These are phyloP conservation scores for Eonycteris spelaea DNA, from an alignment of 2,113 vertebrate species.

Conservation along the genomic window DNA sequence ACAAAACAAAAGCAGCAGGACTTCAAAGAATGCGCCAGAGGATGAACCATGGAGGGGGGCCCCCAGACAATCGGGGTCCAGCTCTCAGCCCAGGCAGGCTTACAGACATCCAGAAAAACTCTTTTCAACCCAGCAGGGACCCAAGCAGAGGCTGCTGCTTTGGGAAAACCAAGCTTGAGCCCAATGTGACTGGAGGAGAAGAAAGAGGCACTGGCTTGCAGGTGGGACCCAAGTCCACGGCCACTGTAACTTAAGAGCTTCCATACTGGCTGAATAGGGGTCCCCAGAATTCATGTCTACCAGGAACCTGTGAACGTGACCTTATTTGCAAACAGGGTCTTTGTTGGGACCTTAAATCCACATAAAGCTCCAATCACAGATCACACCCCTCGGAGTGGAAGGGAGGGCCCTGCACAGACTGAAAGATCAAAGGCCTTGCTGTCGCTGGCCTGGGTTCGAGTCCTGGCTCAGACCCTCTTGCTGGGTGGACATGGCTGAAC, in stretches of 20 bases:
- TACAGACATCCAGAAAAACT: not conserved
- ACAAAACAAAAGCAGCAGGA: not conserved
- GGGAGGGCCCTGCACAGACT: fast-evolving
- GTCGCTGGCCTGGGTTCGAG: not conserved
- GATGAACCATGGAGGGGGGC: fast-evolving
- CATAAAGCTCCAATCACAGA: not conserved
- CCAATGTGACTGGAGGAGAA: fast-evolving
- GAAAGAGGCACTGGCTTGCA: fast-evolving
- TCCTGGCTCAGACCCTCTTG: fast-evolving
- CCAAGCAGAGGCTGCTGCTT: fast-evolving
- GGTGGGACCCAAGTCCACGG: fast-evolving
- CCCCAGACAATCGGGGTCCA: fast-evolving
- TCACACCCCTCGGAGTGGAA: fast-evolving
- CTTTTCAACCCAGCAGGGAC: not conserved
- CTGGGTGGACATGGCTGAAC: fast-evolving
- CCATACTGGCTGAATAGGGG: not conserved
- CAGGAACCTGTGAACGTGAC: not conserved
- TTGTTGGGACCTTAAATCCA: not conserved
- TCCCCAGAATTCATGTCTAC: not conserved
- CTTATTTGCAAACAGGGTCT: not conserved
- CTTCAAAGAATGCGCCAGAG: fast-evolving
- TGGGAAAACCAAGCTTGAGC: not conserved
- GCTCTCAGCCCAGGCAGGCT: not conserved
- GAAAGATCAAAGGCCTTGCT: fast-evolving
- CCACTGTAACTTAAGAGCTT: not conserved